A percentile compares a stretch with the other conserved stretches of the same genome.
Conservation (phyloP, 2,888 invertebrate species). For the Hydraecia micacea region DNA sequence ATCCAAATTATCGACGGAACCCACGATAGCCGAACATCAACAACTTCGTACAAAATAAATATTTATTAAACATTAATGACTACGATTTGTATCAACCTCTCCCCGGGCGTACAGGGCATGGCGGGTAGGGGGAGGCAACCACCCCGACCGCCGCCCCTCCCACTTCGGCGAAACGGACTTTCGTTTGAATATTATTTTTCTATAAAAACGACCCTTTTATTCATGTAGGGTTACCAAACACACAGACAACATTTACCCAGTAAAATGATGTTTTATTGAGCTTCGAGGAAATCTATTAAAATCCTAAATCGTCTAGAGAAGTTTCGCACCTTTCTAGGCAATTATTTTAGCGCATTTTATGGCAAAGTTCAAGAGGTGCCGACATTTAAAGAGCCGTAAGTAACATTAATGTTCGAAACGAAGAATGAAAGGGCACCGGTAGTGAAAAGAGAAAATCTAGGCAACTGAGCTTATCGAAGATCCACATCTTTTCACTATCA, state of each 20-base stretch:
- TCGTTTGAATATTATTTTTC: slow-evolving; percentile 69
- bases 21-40: slow-evolving; percentile 63
- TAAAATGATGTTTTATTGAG: slow-evolving; percentile 30
- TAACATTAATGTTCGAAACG: slow-evolving; percentile 38
- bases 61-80: slow-evolving; percentile 79
- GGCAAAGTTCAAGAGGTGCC: slow-evolving; percentile 53
- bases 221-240: slow-evolving; percentile 61
- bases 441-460: slow-evolving; percentile 46
- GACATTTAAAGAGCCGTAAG: slow-evolving; percentile 50
- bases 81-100: slow-evolving; percentile 72
- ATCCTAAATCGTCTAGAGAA: slow-evolving; percentile 9
- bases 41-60: slow-evolving; percentile 73
- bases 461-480: slow-evolving; percentile 21
- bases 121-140: slow-evolving; percentile 25
- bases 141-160: slow-evolving; percentile 36
- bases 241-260: slow-evolving; percentile 22
- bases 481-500: slow-evolving; percentile 22
- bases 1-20: slow-evolving; percentile 57
- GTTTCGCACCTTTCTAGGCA: slow-evolving; percentile 43
- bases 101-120: slow-evolving; percentile 60
- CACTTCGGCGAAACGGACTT: slow-evolving; percentile 60
- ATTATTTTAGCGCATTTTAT: slow-evolving; percentile 53
- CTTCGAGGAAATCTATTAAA: slow-evolving; percentile 19
- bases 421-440: slow-evolving; percentile 44
- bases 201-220: slow-evolving; percentile 68